A percentile compares a stretch with the other conserved stretches of the same genome.
Evolutionary conservation across 2,113 vertebrate genomes (phyloP).

Genomic region (Entelurus aequoreus): DNA sequence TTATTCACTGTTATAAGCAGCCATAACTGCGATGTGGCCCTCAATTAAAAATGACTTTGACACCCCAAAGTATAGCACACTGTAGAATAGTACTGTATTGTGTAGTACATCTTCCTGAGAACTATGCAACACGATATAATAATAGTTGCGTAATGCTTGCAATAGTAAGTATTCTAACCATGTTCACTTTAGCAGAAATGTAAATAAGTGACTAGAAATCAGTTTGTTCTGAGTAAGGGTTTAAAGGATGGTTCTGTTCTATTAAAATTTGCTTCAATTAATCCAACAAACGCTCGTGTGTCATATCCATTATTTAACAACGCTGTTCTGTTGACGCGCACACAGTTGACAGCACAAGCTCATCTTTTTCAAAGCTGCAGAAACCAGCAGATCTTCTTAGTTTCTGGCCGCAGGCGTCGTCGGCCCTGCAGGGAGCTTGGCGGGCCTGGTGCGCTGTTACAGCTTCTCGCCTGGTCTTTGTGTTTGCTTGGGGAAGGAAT

Average conservation of each 20-base stretch:
- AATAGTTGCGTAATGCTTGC: too few relatives aligned
- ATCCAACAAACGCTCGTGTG: not conserved
- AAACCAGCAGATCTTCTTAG: slow-evolving; percentile 19
- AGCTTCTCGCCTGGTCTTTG: slow-evolving; percentile 23
- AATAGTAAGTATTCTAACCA: too few relatives aligned
- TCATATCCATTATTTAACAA: slow-evolving; percentile 25
- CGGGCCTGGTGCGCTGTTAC: not conserved
- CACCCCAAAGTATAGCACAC: too few relatives aligned
- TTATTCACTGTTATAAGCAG: too few relatives aligned
- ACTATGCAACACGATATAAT: too few relatives aligned
- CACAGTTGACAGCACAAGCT: slow-evolving; percentile 2
- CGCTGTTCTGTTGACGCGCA: slow-evolving; percentile 1
- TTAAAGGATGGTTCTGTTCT: not conserved
- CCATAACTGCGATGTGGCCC: too few relatives aligned
- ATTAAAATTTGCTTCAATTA: not conserved
- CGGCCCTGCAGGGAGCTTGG: slow-evolving; percentile 32
- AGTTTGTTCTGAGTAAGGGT: not conserved
- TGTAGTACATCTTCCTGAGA: too few relatives aligned
- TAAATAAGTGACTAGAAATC: too few relatives aligned
- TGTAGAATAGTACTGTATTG: too few relatives aligned
- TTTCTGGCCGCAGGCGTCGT: slow-evolving; percentile 30
- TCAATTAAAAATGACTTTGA: too few relatives aligned
- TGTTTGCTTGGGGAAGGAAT: slow-evolving; percentile 31
- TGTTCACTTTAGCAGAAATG: too few relatives aligned
- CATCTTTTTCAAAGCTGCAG: slow-evolving; percentile 17